Base-by-base conservation (phyloP, 92 coral and sea anemone species). In the Galaxea fascicularis region DNA sequence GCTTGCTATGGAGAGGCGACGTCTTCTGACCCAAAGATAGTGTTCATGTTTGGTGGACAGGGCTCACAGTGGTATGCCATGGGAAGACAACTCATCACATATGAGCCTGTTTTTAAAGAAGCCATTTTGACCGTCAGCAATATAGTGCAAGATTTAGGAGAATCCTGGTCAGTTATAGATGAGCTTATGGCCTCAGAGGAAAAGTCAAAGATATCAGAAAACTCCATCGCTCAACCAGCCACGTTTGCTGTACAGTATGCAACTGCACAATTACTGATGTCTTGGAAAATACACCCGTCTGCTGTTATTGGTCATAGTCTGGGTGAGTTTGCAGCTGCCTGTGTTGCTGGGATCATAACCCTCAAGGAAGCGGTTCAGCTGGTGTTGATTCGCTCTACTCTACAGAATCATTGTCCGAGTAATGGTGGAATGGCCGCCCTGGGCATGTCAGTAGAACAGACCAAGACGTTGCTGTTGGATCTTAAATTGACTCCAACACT, bases 231-330 rank as follows among this genome's bases (percentile, higher is more conserved):
- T 47, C 98, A 95, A 64, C 85, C 89, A n/a, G 98, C 95, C 11
- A 80, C 93, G 12, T 95, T 94, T 72, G 95, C 95, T 53, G 83
- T 95, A 17, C 95, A 93, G 60, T 94, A 90, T 56, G 95, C 95
- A 9, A 90, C 93, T 13, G 94, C 90, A 12, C 77, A 86, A 59
- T 83, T 95, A 10, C 93, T 95, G 20, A 88, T 75, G 68, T 94
- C 98, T n/a, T 94, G 95, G 98, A 97, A 93, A 45, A 80, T 95
- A 56, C 47, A 81, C 21, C 98, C 98, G 3, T 73, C 93, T 2
- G 98, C 95, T 21, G 98, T 95, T 14, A 71, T 95, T 35, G 98
- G 98, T 0, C 98, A 95, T 73, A 95, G 98, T 80, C 88, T 95
- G n/a, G 98, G 98, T 39, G 98, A 95, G 77, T 70, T 87, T 51